phyloP scores from a whole-genome alignment of 2,797 vertebrate genomes.

The Sebastes umbrosus region DNA sequence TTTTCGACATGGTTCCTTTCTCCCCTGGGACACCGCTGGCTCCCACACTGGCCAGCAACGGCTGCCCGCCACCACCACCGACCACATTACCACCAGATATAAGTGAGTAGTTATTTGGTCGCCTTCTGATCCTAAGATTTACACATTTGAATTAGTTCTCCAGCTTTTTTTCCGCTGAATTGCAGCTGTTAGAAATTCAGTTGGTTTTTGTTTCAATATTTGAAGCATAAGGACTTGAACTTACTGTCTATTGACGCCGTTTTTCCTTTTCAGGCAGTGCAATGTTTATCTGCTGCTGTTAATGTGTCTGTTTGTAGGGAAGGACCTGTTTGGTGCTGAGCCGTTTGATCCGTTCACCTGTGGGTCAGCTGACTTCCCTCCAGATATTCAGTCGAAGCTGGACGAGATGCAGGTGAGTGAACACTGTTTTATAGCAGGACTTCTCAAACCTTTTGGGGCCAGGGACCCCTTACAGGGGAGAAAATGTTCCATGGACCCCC shows the following conservation, averaged over 20 bases:
- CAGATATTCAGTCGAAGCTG: conserved; percentile 97
- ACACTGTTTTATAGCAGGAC: background rate
- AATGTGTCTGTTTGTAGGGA: conserved; percentile 82
- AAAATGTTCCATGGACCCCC: too few relatives aligned
- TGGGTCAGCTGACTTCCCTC: conserved; percentile 94
- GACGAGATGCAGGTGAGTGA: conserved; percentile 98
- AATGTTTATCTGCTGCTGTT: background rate
- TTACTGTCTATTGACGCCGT: background rate
- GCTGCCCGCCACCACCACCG: conserved; percentile 89
- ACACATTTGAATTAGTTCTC: background rate
- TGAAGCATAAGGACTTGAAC: background rate
- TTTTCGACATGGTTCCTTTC: conserved; percentile 99
- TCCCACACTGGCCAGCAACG: conserved; percentile 88
- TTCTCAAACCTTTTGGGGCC: background rate
- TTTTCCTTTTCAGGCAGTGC: too few relatives aligned
- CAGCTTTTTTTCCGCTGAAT: background rate
- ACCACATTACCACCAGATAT: conserved; percentile 88
- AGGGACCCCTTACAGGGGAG: too few relatives aligned
- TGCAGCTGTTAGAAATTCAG: background rate
- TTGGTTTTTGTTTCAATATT: background rate
- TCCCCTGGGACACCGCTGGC: conserved; percentile 89
- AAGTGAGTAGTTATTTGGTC: conserved; percentile 71
- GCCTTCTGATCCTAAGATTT: background rate
- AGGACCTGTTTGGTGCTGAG: conserved; percentile 96
- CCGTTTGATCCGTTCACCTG: conserved; percentile 98